Percentiles rank a stretch among this genome's conserved stretches.
phyloP scores from a whole-genome alignment of 2,888 invertebrate genomes.

The Microplitis deprimator region DNA sequence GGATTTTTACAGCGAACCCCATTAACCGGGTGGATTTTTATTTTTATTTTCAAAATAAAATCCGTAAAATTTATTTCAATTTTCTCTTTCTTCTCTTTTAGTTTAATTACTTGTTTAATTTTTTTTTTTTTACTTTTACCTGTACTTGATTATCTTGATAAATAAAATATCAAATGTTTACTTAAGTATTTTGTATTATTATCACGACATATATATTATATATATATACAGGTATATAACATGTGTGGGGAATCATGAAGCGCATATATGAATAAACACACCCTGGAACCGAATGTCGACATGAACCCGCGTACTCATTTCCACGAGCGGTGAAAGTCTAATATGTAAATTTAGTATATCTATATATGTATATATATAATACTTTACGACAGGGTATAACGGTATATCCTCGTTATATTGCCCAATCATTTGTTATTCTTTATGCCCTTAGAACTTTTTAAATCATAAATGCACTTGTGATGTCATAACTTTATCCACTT shows the following conservation, averaged over 20 bases:
- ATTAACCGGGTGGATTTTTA: not conserved
- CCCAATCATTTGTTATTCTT: not conserved
- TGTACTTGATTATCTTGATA: not conserved
- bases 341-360: constrained; percentile 51
- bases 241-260: not conserved
- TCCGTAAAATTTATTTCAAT: not conserved
- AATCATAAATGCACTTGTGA: not conserved
- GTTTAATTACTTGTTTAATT: too few relatives aligned
- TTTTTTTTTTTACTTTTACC: not conserved
- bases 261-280: constrained; percentile 25
- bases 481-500: not conserved
- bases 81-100: not conserved
- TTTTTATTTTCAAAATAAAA: not conserved
- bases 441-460: constrained; percentile 1
- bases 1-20: not conserved
- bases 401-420: constrained; percentile 10
- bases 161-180: not conserved
- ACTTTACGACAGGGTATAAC: constrained; percentile 3
- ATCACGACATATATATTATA: not conserved
- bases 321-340: constrained; percentile 51
- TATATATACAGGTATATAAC: not conserved
- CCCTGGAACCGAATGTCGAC: constrained; percentile 42
- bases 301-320: constrained; percentile 39
- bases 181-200: not conserved
- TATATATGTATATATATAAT: constrained; percentile 44